These are phyloP conservation scores for Philereme transversata DNA, from an alignment of 2,888 invertebrate species.

Conservation along the genomic window DNA sequence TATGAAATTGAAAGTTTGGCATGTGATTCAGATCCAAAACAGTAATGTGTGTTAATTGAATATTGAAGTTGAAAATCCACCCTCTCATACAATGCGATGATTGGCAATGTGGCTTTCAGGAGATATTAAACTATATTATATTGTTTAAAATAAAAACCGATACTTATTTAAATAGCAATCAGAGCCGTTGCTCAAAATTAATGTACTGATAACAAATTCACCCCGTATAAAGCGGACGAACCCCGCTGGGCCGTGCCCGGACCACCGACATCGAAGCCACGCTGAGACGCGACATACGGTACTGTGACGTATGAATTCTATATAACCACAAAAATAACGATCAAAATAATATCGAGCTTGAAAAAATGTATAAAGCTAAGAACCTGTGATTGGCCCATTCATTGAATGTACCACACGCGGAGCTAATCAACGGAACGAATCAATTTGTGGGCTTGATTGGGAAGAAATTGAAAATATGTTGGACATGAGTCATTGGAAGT, in stretches of 20 bases:
- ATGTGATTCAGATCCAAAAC: no score
- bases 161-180: no score
- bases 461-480: slow-evolving; percentile 39
- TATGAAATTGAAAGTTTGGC: no score
- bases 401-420: slow-evolving; percentile 35
- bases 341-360: slow-evolving; percentile 22
- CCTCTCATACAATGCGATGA: no score
- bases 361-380: slow-evolving; percentile 22
- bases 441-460: slow-evolving; percentile 41
- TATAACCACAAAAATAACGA: slow-evolving; percentile 25
- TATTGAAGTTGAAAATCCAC: no score
- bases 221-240: slow-evolving; percentile 29
- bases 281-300: slow-evolving; percentile 41
- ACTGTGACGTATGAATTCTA: slow-evolving; percentile 36
- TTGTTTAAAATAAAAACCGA: no score
- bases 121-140: no score
- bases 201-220: no score
- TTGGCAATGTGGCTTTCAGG: no score
- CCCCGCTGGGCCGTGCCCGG: slow-evolving; percentile 43
- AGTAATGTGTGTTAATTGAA: no score
- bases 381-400: slow-evolving; percentile 28
- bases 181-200: no score
- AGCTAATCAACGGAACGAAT: slow-evolving; percentile 44
- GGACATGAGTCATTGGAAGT: slow-evolving; percentile 13
- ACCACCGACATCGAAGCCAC: slow-evolving; percentile 55